Evolutionary conservation across 2,888 invertebrate species (phyloP), one percentile per base, ranked within the genome.

Genomic region (Nomada hirtipes): DNA sequence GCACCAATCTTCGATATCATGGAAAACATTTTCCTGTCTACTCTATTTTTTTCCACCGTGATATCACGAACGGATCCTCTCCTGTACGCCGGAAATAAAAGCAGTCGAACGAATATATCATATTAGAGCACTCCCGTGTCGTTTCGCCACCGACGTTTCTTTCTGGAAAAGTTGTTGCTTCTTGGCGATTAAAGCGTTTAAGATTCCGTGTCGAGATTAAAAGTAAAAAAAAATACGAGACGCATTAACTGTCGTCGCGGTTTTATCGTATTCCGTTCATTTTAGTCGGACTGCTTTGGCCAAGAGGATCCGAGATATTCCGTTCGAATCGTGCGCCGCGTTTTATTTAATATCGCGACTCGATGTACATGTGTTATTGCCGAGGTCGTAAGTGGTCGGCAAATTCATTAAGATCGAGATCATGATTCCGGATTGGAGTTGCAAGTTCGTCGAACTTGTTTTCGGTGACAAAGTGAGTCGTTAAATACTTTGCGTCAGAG

Each of bases 171-270:
- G 10, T 13, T 13, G 50, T 70, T 64, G 57, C 78, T 77, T 57
- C 57, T 69, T 63, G 61, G 18, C 23, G 26, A 61, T 67, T 67
- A 65, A 63, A 76, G 47, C n/a, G 61, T 76, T 47, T 47, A 23
- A 68, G 61, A 78, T 76, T 50, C 76, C 77, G 68, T 55, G 67
- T 26, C 18, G 29, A 53, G 78, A 78, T 78, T 36, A 36, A 36
- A 7, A 7, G 36, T 7, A 36, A 36, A 7, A 36, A 36, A 36
- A 67, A 76, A 78, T 75, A 67, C 77, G 61, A 23, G 47, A 63
- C 77, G 68, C 61, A 68, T 76, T 76, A 68, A 61, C 76, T 29
- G 67, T 68, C 78, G 61, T 77, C 77, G 77, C 77, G 61, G 53
- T 76, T 61, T 68, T 55, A 76, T 68, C 68, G 26, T 50, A 44